Evolutionary conservation across 2,113 vertebrate species (phyloP).

Genomic region (Carassius carassius): DNA sequence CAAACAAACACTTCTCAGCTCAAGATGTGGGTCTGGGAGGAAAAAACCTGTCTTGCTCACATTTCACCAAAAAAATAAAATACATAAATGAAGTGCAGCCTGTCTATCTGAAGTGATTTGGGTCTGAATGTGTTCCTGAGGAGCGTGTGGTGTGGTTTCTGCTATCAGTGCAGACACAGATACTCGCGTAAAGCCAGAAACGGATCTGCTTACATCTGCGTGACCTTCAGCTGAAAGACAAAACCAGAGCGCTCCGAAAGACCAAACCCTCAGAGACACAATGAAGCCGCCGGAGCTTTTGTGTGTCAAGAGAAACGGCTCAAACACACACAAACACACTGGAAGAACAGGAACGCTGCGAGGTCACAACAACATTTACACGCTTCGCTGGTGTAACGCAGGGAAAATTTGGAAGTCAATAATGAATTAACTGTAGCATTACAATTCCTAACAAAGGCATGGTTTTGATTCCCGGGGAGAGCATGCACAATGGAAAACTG

Average conservation of each 20-base stretch:
- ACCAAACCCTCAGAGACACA: slow-evolving; percentile 59
- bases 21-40: not conserved
- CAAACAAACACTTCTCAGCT: not conserved
- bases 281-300: not conserved
- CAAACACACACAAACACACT: not conserved
- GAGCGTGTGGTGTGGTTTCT: slow-evolving; percentile 17
- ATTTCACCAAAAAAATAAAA: not conserved
- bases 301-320: not conserved
- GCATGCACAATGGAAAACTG: not conserved
- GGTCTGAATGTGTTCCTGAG: too few species aligned
- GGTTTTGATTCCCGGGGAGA: not conserved
- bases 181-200: slow-evolving; percentile 64
- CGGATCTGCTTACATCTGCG: slow-evolving; percentile 69
- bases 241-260: slow-evolving; percentile 68
- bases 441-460: not conserved
- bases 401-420: too few species aligned
- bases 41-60: not conserved
- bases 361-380: not conserved
- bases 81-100: not conserved
- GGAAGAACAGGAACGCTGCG: not conserved
- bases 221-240: slow-evolving; percentile 79
- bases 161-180: slow-evolving; percentile 60
- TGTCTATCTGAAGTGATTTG: not conserved
- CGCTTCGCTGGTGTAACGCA: not conserved
- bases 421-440: not conserved